Conservation (phyloP, 2,888 invertebrate genomes). For the Eristalinus sepulchralis region DNA sequence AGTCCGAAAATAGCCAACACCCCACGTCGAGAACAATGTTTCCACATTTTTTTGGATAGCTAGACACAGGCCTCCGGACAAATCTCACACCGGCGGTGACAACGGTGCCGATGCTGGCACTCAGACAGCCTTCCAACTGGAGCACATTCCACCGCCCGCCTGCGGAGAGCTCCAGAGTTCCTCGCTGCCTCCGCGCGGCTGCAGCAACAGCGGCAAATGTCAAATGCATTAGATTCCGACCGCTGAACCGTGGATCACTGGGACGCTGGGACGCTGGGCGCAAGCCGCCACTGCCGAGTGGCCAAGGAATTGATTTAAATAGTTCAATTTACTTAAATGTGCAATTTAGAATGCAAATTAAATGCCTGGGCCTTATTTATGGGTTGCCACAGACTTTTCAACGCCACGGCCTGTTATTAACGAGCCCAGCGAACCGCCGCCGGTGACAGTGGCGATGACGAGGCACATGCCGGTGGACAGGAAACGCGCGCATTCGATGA, state of each 20-base stretch:
- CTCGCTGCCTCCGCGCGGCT: constrained; percentile 12
- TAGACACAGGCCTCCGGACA: constrained; percentile 48
- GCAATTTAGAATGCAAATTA: constrained; percentile 71
- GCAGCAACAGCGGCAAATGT: constrained; percentile 36
- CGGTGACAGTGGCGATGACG: constrained; percentile 29
- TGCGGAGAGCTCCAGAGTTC: neutral
- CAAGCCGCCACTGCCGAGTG: neutral
- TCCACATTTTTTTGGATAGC: constrained; percentile 64
- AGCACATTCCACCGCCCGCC: neutral
- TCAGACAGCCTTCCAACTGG: constrained; percentile 49
- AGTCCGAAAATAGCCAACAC: constrained; percentile 29
- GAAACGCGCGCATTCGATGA: constrained; percentile 18
- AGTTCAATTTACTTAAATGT: constrained; percentile 70
- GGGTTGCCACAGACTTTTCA: constrained; percentile 63
- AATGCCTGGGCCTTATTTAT: constrained; percentile 66
- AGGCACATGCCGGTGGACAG: constrained; percentile 17
- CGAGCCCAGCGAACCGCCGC: constrained; percentile 43
- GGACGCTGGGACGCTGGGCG: neutral
- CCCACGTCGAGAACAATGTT: constrained; percentile 25
- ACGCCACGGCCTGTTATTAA: constrained; percentile 66
- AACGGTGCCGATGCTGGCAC: neutral
- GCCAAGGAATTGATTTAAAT: constrained; percentile 64
- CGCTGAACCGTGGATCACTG: neutral
- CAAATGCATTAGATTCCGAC: constrained; percentile 41
- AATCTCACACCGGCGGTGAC: neutral